phyloP scores from a whole-genome alignment of 1,140 invertebrate species.

The Uloborus diversus region DNA sequence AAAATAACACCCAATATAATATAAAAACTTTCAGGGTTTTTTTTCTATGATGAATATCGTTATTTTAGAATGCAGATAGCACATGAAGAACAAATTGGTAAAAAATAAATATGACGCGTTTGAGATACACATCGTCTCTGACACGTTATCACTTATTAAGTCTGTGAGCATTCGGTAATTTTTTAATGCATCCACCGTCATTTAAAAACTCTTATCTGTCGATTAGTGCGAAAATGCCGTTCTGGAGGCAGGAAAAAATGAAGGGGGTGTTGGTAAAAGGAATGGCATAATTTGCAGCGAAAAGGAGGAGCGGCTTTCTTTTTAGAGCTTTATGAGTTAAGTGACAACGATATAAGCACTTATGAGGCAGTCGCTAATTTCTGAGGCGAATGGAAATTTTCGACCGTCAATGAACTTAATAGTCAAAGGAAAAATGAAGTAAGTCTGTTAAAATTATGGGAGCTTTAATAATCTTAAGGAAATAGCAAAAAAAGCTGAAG shows the following conservation, averaged over 20 bases:
- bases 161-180: constrained; percentile 19
- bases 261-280: neutral
- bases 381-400: constrained; percentile 16
- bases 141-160: constrained; percentile 32
- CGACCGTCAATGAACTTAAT: constrained; percentile 12
- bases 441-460: too few relatives aligned
- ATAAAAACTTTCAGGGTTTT: too few relatives aligned
- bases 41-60: too few relatives aligned
- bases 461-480: too few relatives aligned
- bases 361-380: constrained; percentile 22
- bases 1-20: constrained; percentile 24
- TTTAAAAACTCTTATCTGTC: constrained; percentile 43
- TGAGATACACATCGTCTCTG: neutral
- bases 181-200: constrained; percentile 27
- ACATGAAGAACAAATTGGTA: neutral
- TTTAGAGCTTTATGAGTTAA: constrained; percentile 47
- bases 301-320: constrained; percentile 1
- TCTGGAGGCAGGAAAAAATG: neutral
- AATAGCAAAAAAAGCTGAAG: too few relatives aligned
- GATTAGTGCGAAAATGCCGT: constrained; percentile 7
- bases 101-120: constrained; percentile 2
- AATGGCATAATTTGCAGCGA: constrained; percentile 6
- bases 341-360: constrained; percentile 38
- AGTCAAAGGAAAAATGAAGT: constrained; percentile 4
- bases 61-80: neutral